Percentiles rank a stretch among this genome's conserved stretches.
These are phyloP conservation scores for Tachina grossa DNA, from an alignment of 2,888 invertebrate species.

Conservation along the genomic window DNA sequence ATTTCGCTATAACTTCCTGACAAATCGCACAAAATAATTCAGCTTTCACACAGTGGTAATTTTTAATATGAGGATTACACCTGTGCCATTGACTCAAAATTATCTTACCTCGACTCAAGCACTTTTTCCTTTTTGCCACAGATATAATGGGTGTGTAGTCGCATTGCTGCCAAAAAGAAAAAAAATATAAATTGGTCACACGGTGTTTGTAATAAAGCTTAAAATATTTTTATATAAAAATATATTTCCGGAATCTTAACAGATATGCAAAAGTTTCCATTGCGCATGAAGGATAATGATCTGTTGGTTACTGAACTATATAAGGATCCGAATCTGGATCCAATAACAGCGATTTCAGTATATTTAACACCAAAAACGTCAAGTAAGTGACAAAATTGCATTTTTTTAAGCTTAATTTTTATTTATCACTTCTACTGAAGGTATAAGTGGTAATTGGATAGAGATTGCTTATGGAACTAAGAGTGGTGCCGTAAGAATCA, in stretches of 20 bases:
- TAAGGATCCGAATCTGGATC: conserved; percentile 96
- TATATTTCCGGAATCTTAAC: conserved; percentile 63
- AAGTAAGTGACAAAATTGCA: conserved; percentile 86
- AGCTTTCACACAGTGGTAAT: no score
- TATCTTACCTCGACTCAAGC: no score
- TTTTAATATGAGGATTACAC: no score
- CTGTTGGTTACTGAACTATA: conserved; percentile 97
- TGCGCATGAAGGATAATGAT: conserved; percentile 99
- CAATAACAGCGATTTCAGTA: conserved; percentile 98
- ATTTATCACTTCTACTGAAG: conserved; percentile 82
- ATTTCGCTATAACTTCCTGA: no score
- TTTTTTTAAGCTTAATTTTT: not conserved
- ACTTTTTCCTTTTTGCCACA: no score
- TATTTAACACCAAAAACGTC: conserved; percentile 99
- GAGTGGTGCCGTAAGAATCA: conserved; percentile 97
- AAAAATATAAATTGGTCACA: no score
- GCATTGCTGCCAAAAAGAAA: no score
- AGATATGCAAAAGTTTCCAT: conserved; percentile 99
- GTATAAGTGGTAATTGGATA: conserved; percentile 99
- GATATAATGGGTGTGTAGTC: no score
- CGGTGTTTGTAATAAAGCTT: no score
- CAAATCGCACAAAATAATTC: no score
- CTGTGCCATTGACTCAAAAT: no score
- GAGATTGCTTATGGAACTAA: conserved; percentile 99
- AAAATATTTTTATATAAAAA: not conserved